Percentiles rank a stretch among this genome's conserved stretches.
phyloP scores from a whole-genome alignment of 2,797 vertebrate species.

The Dallia pectoralis region DNA sequence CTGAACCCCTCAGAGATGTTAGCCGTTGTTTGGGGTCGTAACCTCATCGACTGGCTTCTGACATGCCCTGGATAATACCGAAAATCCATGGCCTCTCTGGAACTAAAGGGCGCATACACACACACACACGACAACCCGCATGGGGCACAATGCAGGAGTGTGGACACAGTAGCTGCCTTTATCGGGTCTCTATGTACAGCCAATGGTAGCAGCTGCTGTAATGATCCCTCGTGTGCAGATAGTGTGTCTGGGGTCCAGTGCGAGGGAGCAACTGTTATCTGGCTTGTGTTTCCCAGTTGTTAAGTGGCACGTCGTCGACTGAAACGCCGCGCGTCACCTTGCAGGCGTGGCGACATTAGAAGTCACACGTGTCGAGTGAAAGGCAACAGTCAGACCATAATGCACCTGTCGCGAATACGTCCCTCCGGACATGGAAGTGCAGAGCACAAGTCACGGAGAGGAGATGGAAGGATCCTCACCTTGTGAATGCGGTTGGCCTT shows the following conservation, averaged over 20 bases:
- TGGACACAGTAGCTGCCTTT: slow-evolving; percentile 62
- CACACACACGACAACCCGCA: slow-evolving; percentile 46
- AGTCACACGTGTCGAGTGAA: background rate
- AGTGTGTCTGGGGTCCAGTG: slow-evolving; percentile 43
- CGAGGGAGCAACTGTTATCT: slow-evolving; percentile 54
- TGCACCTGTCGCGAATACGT: background rate
- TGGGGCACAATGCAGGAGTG: slow-evolving; percentile 62
- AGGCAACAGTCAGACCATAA: background rate
- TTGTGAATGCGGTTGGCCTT: slow-evolving; percentile 88
- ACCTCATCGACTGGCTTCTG: slow-evolving; percentile 49
- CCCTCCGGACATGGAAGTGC: background rate
- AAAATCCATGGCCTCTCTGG: slow-evolving; percentile 64
- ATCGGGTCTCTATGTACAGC: slow-evolving; percentile 35
- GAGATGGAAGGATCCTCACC: slow-evolving; percentile 64
- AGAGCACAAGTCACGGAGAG: background rate
- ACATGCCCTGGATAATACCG: slow-evolving; percentile 55
- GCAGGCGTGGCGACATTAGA: background rate
- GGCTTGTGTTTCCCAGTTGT: slow-evolving; percentile 62
- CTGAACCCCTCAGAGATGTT: slow-evolving; percentile 34
- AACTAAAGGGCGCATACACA: slow-evolving; percentile 35
- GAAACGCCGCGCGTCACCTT: background rate
- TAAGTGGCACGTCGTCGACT: slow-evolving; percentile 25
- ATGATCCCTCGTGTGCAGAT: slow-evolving; percentile 59
- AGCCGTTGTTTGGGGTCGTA: slow-evolving; percentile 53
- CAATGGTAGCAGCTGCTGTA: slow-evolving; percentile 60